Percentiles rank a stretch among this genome's conserved stretches.
phyloP scores from a whole-genome alignment of 2,113 vertebrate species.

The Haemorhous mexicanus region DNA sequence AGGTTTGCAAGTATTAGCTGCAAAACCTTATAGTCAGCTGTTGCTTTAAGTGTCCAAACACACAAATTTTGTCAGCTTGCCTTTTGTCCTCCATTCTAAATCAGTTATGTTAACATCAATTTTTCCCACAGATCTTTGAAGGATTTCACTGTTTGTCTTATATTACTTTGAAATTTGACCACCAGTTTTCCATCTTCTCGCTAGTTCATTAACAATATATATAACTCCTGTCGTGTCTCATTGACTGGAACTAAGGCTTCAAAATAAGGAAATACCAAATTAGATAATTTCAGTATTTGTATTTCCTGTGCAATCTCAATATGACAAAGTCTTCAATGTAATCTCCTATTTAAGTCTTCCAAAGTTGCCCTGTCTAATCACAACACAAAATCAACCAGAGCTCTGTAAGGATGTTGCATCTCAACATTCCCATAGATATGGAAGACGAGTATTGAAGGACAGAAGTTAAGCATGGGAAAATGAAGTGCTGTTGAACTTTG shows the following conservation, averaged over 20 bases:
- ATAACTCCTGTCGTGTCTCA: not conserved
- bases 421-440: not conserved
- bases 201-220: not conserved
- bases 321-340: not conserved
- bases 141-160: not conserved
- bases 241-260: not conserved
- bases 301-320: not conserved
- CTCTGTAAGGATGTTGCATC: not conserved
- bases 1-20: not conserved
- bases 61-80: not conserved
- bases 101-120: rapidly evolving
- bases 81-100: not conserved
- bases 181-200: not conserved
- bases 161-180: not conserved
- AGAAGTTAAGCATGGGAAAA: not conserved
- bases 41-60: not conserved
- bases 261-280: not conserved
- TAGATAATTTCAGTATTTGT: not conserved
- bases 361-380: not conserved
- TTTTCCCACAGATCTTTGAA: not conserved
- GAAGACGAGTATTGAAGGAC: not conserved
- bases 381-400: not conserved
- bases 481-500: not conserved
- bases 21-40: not conserved
- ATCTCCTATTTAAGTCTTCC: not conserved